phyloP scores from a whole-genome alignment of 2,797 vertebrate genomes.

The Euthynnus affinis region DNA sequence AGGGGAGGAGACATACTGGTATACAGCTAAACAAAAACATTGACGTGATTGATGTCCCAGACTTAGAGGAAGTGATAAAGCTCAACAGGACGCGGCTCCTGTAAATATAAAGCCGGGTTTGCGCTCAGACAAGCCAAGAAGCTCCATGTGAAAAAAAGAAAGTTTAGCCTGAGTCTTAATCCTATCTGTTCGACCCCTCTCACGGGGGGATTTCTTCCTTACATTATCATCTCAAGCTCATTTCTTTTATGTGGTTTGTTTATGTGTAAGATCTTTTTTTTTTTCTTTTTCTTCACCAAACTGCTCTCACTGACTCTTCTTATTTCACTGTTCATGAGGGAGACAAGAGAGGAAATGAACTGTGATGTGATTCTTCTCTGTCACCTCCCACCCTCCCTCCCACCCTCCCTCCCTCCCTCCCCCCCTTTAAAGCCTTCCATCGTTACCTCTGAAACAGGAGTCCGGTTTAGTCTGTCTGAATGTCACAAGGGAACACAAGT shows the following conservation, averaged over 20 bases:
- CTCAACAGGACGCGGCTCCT: conserved; percentile 55
- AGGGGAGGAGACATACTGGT: conserved; percentile 79
- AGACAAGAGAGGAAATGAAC: conserved; percentile 16
- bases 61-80: conserved; percentile 51
- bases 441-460: conserved; percentile 61
- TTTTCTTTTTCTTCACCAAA: too few species aligned
- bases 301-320: conserved; percentile 25
- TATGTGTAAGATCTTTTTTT: conserved; percentile 11
- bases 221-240: conserved; percentile 35
- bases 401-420: too few species aligned
- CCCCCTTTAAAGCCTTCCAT: conserved; percentile 30
- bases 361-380: conserved; percentile 2
- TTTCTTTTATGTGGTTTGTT: conserved; percentile 35
- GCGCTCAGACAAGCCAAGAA: conserved; percentile 5
- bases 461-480: conserved; percentile 55
- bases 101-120: conserved; percentile 50
- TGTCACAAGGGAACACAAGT: conserved; percentile 57
- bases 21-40: conserved; percentile 74
- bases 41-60: conserved; percentile 65
- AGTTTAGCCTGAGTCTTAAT: conserved; percentile 49
- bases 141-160: conserved; percentile 17
- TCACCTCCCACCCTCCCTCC: too few species aligned
- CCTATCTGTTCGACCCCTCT: conserved; percentile 26
- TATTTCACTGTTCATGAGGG: conserved; percentile 23
- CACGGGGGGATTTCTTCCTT: conserved; percentile 17